Conservation (phyloP, 2,113 vertebrate genomes). For the Lethenteron camtschaticum region DNA sequence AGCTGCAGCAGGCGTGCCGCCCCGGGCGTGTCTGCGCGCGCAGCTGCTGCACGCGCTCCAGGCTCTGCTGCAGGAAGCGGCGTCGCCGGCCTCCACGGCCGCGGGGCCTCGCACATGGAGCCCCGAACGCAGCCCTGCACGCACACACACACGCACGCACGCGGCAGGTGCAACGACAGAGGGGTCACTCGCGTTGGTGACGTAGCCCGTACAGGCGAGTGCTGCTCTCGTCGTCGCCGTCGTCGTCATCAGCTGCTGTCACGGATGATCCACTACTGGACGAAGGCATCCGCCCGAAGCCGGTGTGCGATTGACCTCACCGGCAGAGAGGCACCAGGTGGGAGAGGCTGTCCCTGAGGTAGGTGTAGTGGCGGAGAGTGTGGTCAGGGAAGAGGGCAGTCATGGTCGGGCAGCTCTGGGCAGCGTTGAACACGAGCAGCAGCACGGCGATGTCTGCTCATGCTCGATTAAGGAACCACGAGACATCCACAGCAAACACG, state of each 20-base stretch:
- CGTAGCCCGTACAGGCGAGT: too few species aligned
- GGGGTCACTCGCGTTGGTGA: too few species aligned
- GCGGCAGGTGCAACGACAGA: too few species aligned
- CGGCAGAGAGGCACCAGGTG: conserved; percentile 60
- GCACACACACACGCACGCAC: too few species aligned
- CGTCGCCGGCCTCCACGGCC: conserved; percentile 56
- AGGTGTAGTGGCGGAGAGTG: conserved; percentile 79
- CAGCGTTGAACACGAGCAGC: conserved; percentile 86
- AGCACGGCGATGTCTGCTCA: conserved; percentile 68
- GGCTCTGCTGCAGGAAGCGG: conserved; percentile 70
- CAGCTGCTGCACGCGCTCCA: conserved; percentile 51
- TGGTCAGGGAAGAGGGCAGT: conserved; percentile 83
- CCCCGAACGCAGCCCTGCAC: too few species aligned
- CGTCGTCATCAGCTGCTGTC: too few species aligned
- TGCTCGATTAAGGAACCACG: neutral
- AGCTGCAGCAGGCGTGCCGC: conserved; percentile 68
- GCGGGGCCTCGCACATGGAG: conserved; percentile 28
- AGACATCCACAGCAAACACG: neutral
- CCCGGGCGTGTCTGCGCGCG: conserved; percentile 63
- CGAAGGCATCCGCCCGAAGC: too few species aligned
- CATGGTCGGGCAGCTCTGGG: conserved; percentile 79
- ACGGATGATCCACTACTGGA: too few species aligned
- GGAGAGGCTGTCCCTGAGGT: conserved; percentile 80
- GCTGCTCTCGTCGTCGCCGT: too few species aligned
- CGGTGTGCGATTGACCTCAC: conserved; percentile 23